A percentile compares a stretch with the other conserved stretches of the same genome.
phyloP scores from a whole-genome alignment of 2,113 vertebrate genomes.

The Thamnophis sirtalis region DNA sequence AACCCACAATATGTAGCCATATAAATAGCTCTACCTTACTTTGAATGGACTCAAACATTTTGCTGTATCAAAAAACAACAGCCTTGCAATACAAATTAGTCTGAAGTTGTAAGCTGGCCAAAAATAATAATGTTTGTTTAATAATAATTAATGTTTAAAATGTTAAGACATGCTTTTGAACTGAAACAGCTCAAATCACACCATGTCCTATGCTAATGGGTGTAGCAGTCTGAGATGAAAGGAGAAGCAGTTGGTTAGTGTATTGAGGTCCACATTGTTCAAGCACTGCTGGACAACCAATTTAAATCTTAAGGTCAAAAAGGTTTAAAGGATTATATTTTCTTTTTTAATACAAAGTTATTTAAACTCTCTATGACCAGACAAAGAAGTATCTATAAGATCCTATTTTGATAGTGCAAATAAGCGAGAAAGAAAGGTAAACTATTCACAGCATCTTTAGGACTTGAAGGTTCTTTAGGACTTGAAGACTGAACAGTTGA shows the following conservation, averaged over 20 bases:
- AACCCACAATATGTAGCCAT: neutral
- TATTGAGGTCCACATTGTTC: neutral
- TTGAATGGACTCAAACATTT: neutral
- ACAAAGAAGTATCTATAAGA: neutral
- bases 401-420: neutral
- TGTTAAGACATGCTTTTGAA: neutral
- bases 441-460: neutral
- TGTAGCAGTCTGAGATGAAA: neutral
- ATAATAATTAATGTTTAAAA: neutral
- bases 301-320: neutral
- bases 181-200: neutral
- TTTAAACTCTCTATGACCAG: neutral
- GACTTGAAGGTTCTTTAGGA: neutral
- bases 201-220: neutral
- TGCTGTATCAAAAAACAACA: neutral
- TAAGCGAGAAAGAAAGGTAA: neutral
- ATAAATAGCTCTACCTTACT: neutral
- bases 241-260: neutral
- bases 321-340: neutral
- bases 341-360: neutral
- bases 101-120: neutral
- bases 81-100: neutral
- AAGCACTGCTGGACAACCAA: neutral
- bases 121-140: neutral
- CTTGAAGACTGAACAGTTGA: neutral